Conservation (phyloP, 2,888 invertebrate genomes). For the Pemphredon lugubris region DNA sequence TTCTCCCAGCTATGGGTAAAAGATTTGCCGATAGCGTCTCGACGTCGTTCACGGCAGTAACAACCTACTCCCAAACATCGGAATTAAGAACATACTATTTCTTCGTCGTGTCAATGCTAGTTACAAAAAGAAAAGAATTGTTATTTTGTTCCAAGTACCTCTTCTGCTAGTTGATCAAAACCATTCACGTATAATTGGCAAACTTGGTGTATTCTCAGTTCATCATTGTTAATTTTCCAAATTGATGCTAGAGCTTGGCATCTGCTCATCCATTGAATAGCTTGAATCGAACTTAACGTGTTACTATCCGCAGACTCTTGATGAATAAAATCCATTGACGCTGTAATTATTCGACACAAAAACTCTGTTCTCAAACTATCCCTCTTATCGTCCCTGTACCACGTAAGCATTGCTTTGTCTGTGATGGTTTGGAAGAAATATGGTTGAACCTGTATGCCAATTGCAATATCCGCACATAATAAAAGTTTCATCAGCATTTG, state of each 20-base stretch:
- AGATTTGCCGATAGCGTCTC: conserved; percentile 87
- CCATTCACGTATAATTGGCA: conserved; percentile 84
- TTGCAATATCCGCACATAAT: no score
- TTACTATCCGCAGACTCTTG: conserved; percentile 83
- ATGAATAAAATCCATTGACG: conserved; percentile 88
- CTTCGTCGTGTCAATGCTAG: no score
- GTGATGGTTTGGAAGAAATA: conserved; percentile 78
- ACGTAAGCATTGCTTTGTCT: conserved; percentile 72
- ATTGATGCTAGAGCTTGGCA: conserved; percentile 87
- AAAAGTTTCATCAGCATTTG: no score
- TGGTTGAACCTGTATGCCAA: conserved; percentile 71
- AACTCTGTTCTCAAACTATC: conserved; percentile 87
- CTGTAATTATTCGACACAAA: conserved; percentile 87
- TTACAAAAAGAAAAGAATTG: conserved; percentile 80
- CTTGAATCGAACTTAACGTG: conserved; percentile 81
- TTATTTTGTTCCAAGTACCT: no score
- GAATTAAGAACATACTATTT: no score
- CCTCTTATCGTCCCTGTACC: conserved; percentile 85
- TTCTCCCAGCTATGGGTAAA: conserved; percentile 90
- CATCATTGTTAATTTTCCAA: conserved; percentile 90
- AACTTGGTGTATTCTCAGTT: conserved; percentile 90
- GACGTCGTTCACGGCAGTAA: conserved; percentile 87
- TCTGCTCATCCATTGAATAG: conserved; percentile 87
- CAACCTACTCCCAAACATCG: conserved; percentile 84
- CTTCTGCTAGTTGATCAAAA: conserved; percentile 84